phyloP scores from a whole-genome alignment of 2,113 vertebrate genomes.

The Lophius piscatorius region DNA sequence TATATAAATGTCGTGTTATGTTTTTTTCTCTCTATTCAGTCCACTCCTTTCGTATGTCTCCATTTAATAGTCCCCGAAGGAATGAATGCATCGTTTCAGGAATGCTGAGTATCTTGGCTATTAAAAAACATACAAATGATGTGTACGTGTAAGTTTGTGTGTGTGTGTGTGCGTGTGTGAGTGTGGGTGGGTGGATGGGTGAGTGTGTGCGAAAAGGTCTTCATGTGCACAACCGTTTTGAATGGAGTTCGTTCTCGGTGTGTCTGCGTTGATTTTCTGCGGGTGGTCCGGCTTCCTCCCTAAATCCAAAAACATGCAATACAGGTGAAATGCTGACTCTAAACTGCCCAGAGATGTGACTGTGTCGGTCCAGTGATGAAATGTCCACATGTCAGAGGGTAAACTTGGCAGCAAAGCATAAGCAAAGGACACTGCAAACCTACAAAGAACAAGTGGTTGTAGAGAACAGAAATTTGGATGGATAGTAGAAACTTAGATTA shows the following conservation, averaged over 20 bases:
- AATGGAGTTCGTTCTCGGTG: slow-evolving; percentile 31
- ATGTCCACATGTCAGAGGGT: too few relatives aligned
- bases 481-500: too few relatives aligned
- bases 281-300: too few relatives aligned
- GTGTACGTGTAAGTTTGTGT: slow-evolving; percentile 10
- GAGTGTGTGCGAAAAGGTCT: slow-evolving; percentile 26
- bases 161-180: slow-evolving; percentile 6
- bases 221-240: slow-evolving; percentile 41
- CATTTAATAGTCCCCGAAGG: slow-evolving; percentile 44
- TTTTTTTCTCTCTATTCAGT: slow-evolving; percentile 22
- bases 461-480: too few relatives aligned
- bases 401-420: too few relatives aligned
- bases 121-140: slow-evolving; percentile 31
- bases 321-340: too few relatives aligned
- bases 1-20: slow-evolving; percentile 30
- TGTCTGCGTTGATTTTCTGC: slow-evolving; percentile 39
- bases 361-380: too few relatives aligned
- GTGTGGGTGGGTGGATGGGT: too few relatives aligned
- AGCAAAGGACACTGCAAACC: too few relatives aligned
- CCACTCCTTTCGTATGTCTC: slow-evolving; percentile 44
- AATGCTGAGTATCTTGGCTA: slow-evolving; percentile 46
- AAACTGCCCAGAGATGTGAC: too few relatives aligned
- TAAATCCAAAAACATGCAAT: too few relatives aligned
- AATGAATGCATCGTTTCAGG: slow-evolving; percentile 39
- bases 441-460: too few relatives aligned